Base-by-base conservation (phyloP, 1,140 invertebrate genomes). In the Eupeodes corollae region DNA sequence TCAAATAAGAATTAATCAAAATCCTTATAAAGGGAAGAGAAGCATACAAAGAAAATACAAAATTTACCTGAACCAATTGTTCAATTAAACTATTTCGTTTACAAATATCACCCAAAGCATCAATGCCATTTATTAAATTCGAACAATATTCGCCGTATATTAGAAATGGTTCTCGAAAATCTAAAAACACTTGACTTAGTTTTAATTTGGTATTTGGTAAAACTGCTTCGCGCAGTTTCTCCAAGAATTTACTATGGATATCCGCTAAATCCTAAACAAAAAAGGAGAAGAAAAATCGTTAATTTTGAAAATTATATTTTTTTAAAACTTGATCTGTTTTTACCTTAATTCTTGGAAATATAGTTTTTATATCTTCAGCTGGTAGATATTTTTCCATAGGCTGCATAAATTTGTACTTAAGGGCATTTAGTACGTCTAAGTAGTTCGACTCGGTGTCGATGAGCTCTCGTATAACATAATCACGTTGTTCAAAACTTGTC, bases 371-470 rank as follows among this genome's bases (percentile, higher is more conserved):
- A 54, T 93, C 86, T 42, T 88, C 80, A n/a, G 78, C 70, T 52
- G 78, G 78, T 44, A 97, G 67, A 34, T 81, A 66, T 37, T 74
- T 72, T 46, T 78, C 77, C n/a, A 97, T 70, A 13, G 87, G 87
- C 49, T 77, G 73, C 58, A 88, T 79, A 58, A 91, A 94, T 65
- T 87, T 80, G 48, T 78, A 78, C 45, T 86, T 81, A 35, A 98
- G 78, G 72, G 91, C 94, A 56, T 80, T 80, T 14, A 99, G 73
- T 33, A 95, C 94, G 56, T 95, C 89, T 15, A 96, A 83, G 67
- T 98, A 99, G 72, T 98, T 98, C 51, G 84, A 86, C 70, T 99
- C 95, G 0, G 95, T 98, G 69, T 97, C 92, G 12, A 97, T 78
- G 5, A 99, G 73, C 70, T 99, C 95, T 57, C 91, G 84, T 51